Conservation (phyloP, 2,888 invertebrate species). For the Melieria crassipennis region DNA sequence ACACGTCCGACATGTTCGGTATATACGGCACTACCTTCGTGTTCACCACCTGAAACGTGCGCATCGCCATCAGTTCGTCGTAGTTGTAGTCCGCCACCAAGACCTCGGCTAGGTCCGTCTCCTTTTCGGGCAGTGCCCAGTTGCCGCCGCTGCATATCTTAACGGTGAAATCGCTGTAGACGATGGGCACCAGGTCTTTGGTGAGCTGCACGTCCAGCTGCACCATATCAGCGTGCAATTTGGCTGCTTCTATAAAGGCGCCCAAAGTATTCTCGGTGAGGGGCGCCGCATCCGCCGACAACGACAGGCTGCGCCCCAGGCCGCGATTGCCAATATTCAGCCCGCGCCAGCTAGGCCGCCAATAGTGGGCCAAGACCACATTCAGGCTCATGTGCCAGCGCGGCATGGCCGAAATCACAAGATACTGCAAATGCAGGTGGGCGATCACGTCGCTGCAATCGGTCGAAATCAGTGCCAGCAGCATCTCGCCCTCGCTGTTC, state of each 20-base stretch:
- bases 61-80: slow-evolving; percentile 88
- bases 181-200: slow-evolving; percentile 89
- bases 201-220: slow-evolving; percentile 98
- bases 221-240: slow-evolving; percentile 92
- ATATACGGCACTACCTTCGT: slow-evolving; percentile 77
- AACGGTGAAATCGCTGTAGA: slow-evolving; percentile 88
- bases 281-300: slow-evolving; percentile 70
- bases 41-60: slow-evolving; percentile 83
- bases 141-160: slow-evolving; percentile 47
- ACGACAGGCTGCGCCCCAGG: slow-evolving; percentile 15
- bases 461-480: slow-evolving; percentile 78
- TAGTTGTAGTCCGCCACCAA: slow-evolving; percentile 94
- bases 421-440: slow-evolving; percentile 71
- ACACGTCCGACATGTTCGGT: slow-evolving; percentile 73
- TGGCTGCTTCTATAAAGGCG: slow-evolving; percentile 87
- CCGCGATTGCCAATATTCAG: slow-evolving; percentile 88
- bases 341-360: slow-evolving; percentile 82
- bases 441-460: slow-evolving; percentile 82
- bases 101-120: slow-evolving; percentile 85
- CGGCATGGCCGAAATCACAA: slow-evolving; percentile 57
- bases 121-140: slow-evolving; percentile 70
- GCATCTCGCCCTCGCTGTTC: slow-evolving; percentile 75
- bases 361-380: slow-evolving; percentile 80
- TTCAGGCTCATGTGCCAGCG: slow-evolving; percentile 73
- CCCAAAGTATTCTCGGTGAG: slow-evolving; percentile 87